Base-by-base conservation (phyloP, 2,113 vertebrate species). In the Podarcis muralis region DNA sequence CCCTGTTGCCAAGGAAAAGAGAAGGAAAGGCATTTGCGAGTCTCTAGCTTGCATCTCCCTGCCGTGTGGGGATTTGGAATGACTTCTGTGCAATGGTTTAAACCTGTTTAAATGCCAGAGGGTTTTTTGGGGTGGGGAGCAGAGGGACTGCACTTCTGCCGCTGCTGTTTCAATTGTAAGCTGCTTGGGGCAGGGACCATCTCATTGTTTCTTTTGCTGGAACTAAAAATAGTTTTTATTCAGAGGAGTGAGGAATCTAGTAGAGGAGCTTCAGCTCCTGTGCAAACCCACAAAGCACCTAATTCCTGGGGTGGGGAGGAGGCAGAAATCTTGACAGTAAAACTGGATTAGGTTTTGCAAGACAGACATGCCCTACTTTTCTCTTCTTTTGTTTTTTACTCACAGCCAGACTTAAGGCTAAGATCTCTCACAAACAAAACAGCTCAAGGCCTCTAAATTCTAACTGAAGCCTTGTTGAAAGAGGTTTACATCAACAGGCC, bases 1-100 rank as follows among this genome's bases (percentile, higher is more conserved):
- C 37, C 79, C 59, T 75, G 87, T 88, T 88, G 81, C 81, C 80
- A 88, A 83, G 80, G 80, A 7, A 40, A 66, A 78, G 16, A 40
- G 53, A 59, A 71, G 23, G 37, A 74, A 37, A 72, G 59, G 71
- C 30, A 48, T 83, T 66, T 65, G 22, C 20, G 66, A 13, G 18
- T 88, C 30, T 66, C 40, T 27, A 65, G 32, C 3, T 72, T 81
- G 18, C 27, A 37, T 22, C 53, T 59, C 23, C 66, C 68, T 37
- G 57, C 18, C 2, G 35, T 23, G 20, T 40, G 48, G 37, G 4
- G 18, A 81, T 43, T 3, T 30, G 68, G 32, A 13, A n/a, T 30
- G 25, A 1, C 1, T 81, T 40, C 66, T 62, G 16, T 27, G 16
- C n/a, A 40, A 25, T 20, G 57, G 2, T 23, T 37, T n/a, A 69